A percentile compares a stretch with the other conserved stretches of the same genome.
Conservation (phyloP, 2,888 invertebrate genomes). For the Drosophila picticornis region DNA sequence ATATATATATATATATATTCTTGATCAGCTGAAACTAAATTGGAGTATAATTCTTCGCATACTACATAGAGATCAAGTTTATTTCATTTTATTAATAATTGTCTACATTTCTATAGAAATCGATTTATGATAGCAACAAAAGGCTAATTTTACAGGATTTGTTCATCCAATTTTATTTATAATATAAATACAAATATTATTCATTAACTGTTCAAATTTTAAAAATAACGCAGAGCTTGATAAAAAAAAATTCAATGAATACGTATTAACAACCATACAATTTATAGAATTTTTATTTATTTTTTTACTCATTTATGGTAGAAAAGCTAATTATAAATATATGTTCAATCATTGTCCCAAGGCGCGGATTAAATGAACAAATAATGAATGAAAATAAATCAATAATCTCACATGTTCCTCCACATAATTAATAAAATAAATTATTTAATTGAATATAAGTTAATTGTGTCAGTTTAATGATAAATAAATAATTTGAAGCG, state of each 20-base stretch:
- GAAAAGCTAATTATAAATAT: background rate
- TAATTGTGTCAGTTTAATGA: constrained; percentile 32
- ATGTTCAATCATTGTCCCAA: background rate
- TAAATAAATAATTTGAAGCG: constrained; percentile 26
- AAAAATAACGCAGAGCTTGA: background rate
- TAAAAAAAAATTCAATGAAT: no score
- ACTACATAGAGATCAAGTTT: background rate
- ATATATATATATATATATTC: background rate
- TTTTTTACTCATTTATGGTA: background rate
- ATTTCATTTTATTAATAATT: background rate
- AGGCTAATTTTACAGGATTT: no score
- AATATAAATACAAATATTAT: background rate
- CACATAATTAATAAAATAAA: background rate
- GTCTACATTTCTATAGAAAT: no score
- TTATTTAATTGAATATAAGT: background rate
- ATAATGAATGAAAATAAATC: background rate
- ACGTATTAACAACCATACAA: background rate
- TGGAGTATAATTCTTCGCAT: no score
- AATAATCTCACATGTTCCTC: background rate
- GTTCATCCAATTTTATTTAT: background rate
- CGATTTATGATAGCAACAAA: no score
- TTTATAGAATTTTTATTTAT: background rate
- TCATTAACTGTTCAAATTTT: background rate
- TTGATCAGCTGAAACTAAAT: background rate
- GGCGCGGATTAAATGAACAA: background rate